Conservation (phyloP, 1,140 invertebrate genomes). For the Drosophila pseudoobscura region DNA sequence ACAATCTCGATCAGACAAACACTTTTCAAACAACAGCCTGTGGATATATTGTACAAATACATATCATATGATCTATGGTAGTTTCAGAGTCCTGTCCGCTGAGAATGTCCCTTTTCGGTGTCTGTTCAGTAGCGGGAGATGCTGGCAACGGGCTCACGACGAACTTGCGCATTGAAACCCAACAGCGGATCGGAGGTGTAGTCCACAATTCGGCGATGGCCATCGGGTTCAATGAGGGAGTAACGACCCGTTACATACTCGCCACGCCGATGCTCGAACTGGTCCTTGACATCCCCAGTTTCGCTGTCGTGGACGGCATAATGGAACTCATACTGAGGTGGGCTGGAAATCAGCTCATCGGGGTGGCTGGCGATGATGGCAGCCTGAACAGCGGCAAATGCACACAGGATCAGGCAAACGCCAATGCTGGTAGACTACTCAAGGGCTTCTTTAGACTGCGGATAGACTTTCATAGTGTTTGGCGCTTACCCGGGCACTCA, state of each 20-base stretch:
- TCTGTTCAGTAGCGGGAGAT: constrained; percentile 29
- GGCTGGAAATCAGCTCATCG: constrained; percentile 82
- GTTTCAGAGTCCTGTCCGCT: constrained; percentile 13
- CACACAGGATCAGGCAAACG: constrained; percentile 42
- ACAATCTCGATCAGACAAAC: constrained; percentile 29
- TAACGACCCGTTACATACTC: constrained; percentile 83
- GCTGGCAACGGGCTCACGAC: constrained; percentile 53
- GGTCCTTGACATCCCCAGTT: constrained; percentile 88
- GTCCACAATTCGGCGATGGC: constrained; percentile 83
- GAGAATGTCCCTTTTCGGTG: not conserved
- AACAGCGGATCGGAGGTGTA: constrained; percentile 82
- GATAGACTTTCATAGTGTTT: not conserved
- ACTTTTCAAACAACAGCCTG: constrained; percentile 45
- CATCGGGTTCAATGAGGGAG: constrained; percentile 83
- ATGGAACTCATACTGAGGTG: constrained; percentile 86
- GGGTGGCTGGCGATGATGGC: constrained; percentile 57
- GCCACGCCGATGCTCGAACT: constrained; percentile 86
- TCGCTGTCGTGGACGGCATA: constrained; percentile 87
- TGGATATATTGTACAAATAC: constrained; percentile 25
- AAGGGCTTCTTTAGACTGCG: not conserved
- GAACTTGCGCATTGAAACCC: constrained; percentile 83
- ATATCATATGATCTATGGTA: not conserved
- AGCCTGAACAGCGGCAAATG: constrained; percentile 35
- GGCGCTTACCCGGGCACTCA: constrained; percentile 55
- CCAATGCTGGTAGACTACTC: constrained; percentile 26